phyloP scores from a whole-genome alignment of 1,140 invertebrate genomes.

The Varroa destructor region DNA sequence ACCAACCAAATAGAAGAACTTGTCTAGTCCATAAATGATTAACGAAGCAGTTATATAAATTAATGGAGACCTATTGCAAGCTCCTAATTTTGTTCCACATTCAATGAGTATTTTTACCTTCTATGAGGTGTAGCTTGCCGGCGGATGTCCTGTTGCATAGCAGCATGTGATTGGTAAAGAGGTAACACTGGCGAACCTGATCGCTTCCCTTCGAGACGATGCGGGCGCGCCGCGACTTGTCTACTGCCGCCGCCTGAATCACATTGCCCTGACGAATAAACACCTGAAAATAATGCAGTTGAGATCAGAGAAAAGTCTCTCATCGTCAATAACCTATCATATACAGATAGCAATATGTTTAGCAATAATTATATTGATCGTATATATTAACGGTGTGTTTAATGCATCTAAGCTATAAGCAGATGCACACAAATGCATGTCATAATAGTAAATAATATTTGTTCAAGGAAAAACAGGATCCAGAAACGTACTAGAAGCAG shows the following conservation, averaged over 20 bases:
- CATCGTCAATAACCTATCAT: conserved; percentile 34
- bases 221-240: conserved; percentile 50
- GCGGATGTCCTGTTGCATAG: conserved; percentile 64
- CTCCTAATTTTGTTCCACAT: too few species aligned
- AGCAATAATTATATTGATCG: too few species aligned
- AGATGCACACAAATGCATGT: too few species aligned
- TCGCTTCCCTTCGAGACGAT: conserved; percentile 53
- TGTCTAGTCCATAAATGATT: too few species aligned
- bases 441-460: too few species aligned
- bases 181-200: conserved; percentile 64
- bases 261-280: conserved; percentile 48
- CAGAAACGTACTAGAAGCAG: too few species aligned
- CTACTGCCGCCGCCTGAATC: conserved; percentile 51
- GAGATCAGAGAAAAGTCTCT: conserved; percentile 32
- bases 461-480: too few species aligned
- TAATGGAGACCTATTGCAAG: too few species aligned
- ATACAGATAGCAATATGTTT: not conserved
- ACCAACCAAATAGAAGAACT: too few species aligned
- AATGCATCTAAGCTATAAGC: too few species aligned
- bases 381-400: too few species aligned
- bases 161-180: conserved; percentile 75
- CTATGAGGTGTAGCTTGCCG: conserved; percentile 68
- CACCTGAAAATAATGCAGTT: conserved; percentile 32
- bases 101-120: conserved; percentile 37
- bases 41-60: too few species aligned